phyloP scores from a whole-genome alignment of 2,888 invertebrate genomes.

The Siphonodentalium dalli region DNA sequence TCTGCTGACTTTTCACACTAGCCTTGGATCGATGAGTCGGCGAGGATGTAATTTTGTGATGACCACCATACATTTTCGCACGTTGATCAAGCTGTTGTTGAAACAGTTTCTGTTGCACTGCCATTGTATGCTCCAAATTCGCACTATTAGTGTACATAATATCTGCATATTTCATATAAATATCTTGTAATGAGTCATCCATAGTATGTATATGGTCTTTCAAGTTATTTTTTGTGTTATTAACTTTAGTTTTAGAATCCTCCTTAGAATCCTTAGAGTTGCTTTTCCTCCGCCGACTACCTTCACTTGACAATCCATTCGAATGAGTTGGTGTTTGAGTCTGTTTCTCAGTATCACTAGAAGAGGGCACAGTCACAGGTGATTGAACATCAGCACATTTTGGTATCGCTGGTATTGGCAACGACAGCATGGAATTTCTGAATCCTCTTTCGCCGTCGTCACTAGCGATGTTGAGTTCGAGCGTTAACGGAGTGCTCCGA shows the following conservation, averaged over 20 bases:
- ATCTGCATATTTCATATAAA: constrained; percentile 67
- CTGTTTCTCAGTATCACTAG: constrained; percentile 60
- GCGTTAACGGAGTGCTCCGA: constrained; percentile 69
- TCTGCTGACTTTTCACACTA: constrained; percentile 14
- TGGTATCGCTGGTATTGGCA: constrained; percentile 36
- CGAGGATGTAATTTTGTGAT: no score
- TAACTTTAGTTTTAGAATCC: neutral
- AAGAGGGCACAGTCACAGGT: constrained; percentile 36
- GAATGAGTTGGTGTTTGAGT: constrained; percentile 54
- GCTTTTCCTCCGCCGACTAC: no score
- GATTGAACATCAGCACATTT: no score
- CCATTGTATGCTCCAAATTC: constrained; percentile 75
- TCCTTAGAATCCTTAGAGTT: no score
- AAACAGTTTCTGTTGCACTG: constrained; percentile 73
- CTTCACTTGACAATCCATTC: constrained; percentile 50
- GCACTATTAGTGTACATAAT: constrained; percentile 77
- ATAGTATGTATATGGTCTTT: constrained; percentile 14
- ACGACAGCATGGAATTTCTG: constrained; percentile 57
- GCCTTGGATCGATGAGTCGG: no score
- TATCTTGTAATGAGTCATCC: constrained; percentile 56
- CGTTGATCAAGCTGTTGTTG: constrained; percentile 60
- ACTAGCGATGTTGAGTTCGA: constrained; percentile 55
- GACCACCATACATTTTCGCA: no score
- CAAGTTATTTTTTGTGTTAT: neutral
- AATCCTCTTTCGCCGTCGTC: constrained; percentile 52